These are phyloP conservation scores for Pseudorectes ferrugineus DNA, from an alignment of 2,113 vertebrate genomes.

Conservation along the genomic window DNA sequence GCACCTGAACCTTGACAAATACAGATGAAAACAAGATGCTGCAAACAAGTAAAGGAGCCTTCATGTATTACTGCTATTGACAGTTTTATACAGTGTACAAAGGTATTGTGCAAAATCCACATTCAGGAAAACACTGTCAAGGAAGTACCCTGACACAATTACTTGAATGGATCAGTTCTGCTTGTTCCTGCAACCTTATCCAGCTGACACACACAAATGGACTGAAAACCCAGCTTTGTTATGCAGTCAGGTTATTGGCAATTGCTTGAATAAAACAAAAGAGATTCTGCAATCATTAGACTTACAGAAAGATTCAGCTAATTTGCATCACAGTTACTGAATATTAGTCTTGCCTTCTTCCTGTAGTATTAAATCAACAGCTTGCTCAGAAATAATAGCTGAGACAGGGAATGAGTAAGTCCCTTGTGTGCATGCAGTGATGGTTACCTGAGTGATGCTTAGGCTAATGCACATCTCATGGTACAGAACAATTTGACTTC, in stretches of 20 bases:
- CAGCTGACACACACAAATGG: not conserved
- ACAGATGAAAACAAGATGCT: not conserved
- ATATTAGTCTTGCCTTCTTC: not conserved
- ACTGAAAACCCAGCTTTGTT: not conserved
- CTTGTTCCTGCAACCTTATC: not conserved
- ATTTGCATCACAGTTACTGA: not conserved
- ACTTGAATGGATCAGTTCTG: not conserved
- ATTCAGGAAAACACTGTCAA: not conserved
- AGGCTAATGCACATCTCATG: not conserved
- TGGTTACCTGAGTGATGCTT: not conserved
- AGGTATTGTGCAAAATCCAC: not conserved
- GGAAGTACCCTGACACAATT: not conserved
- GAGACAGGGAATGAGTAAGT: not conserved
- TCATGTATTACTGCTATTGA: not conserved
- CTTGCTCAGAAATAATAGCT: not conserved
- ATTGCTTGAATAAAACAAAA: not conserved
- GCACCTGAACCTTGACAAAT: not conserved
- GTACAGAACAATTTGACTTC: not conserved
- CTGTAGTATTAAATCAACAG: not conserved
- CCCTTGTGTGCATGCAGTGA: not conserved
- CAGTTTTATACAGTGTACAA: not conserved
- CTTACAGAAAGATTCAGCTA: not conserved
- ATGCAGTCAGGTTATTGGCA: not conserved
- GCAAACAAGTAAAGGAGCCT: not conserved
- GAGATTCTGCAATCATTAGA: not conserved